Conservation (phyloP, 2,797 vertebrate genomes). For the Danio jaintianensis region DNA sequence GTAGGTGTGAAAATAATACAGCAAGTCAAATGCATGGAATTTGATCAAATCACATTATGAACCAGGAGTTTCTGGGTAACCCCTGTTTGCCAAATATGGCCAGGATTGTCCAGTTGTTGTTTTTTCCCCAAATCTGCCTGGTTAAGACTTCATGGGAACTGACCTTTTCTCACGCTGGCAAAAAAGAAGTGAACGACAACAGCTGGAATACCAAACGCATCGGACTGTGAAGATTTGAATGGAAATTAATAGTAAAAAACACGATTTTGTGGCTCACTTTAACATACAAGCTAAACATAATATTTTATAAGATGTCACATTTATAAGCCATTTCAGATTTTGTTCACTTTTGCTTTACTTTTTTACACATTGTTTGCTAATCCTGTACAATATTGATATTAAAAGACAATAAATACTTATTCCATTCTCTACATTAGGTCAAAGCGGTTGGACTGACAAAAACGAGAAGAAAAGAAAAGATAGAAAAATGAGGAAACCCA, state of each 20-base stretch:
- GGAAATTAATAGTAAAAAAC: not conserved
- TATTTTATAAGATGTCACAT: no score
- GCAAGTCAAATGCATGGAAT: not conserved
- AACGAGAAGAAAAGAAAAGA: no score
- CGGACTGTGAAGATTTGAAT: not conserved
- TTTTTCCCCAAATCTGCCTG: not conserved
- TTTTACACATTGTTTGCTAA: no score
- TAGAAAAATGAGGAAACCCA: no score
- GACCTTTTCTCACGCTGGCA: constrained; percentile 45
- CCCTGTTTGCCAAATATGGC: constrained; percentile 49
- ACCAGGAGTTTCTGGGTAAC: not conserved
- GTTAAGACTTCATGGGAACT: constrained; percentile 41
- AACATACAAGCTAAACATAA: not conserved
- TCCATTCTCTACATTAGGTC: no score
- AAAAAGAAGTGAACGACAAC: not conserved
- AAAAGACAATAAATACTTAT: no score
- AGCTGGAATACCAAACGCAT: not conserved
- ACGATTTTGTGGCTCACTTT: not conserved
- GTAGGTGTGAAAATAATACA: constrained; percentile 6
- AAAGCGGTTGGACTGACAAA: no score
- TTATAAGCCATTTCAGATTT: no score
- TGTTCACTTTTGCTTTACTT: no score
- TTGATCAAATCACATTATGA: not conserved
- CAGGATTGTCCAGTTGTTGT: not conserved
- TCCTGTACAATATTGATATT: no score